Conservation (phyloP, 2,113 vertebrate species). For the Syngnathus floridae region DNA sequence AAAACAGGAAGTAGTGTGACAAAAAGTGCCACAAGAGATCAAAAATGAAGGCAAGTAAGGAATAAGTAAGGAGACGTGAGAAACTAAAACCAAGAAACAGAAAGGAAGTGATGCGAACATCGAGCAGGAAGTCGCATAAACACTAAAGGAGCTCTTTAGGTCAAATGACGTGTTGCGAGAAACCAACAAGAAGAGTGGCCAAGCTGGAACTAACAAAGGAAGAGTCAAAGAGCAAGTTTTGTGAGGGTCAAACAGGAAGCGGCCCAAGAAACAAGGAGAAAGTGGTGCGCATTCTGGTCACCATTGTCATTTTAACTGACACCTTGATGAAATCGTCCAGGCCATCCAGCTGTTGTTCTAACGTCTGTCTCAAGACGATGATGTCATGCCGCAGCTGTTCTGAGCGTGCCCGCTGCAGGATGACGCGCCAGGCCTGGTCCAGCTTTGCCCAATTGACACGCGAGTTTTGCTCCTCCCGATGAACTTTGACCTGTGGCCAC, state of each 20-base stretch:
- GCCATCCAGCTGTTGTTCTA: constrained; percentile 35
- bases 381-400: constrained; percentile 8
- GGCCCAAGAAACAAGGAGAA: background rate
- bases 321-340: constrained; percentile 34
- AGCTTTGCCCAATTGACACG: constrained; percentile 37
- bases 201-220: no score
- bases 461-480: constrained; percentile 46
- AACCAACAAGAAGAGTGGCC: background rate
- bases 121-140: background rate
- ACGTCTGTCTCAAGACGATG: constrained; percentile 17
- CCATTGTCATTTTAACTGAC: no score
- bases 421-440: constrained; percentile 26
- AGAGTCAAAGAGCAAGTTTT: no score
- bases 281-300: background rate
- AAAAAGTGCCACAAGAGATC: no score
- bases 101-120: background rate
- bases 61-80: no score
- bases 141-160: no score
- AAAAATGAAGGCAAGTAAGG: no score
- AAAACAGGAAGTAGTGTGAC: background rate
- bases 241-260: background rate
- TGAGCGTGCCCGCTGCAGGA: constrained; percentile 16
- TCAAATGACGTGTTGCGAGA: background rate
- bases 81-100: background rate
- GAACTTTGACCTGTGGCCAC: constrained; percentile 49